Evolutionary conservation across 2,797 vertebrate genomes (phyloP).

Genomic region (Kryptopterus vitreolus): DNA sequence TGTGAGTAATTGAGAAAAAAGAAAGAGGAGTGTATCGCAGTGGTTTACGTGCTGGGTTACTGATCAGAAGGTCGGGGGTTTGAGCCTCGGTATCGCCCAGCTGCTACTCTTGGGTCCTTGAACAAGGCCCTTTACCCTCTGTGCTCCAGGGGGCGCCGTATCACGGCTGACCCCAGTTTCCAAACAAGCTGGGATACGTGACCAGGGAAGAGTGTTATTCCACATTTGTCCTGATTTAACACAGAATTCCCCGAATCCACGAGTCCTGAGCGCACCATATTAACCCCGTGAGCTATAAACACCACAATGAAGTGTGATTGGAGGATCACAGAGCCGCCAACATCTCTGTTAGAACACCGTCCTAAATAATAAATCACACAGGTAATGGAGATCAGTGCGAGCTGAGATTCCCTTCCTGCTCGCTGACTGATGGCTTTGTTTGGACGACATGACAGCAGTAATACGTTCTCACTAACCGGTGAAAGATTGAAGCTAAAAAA

Average conservation of each 20-base stretch:
- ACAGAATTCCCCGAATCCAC: not conserved
- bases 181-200: not conserved
- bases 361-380: slow-evolving; percentile 27
- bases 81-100: too few relatives aligned
- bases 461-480: slow-evolving; percentile 56
- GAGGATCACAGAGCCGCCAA: not conserved
- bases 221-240: not conserved
- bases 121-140: too few relatives aligned
- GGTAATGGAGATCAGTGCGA: slow-evolving; percentile 18
- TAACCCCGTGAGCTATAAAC: not conserved
- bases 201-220: not conserved
- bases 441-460: slow-evolving; percentile 25
- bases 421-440: slow-evolving; percentile 37
- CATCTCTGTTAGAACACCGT: slow-evolving; percentile 8
- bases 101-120: too few relatives aligned
- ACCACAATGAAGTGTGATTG: not conserved
- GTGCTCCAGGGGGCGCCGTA: too few relatives aligned
- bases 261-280: not conserved
- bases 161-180: too few relatives aligned
- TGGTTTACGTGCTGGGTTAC: too few relatives aligned
- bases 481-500: slow-evolving; percentile 49
- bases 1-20: too few relatives aligned
- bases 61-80: too few relatives aligned
- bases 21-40: too few relatives aligned
- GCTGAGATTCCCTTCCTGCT: slow-evolving; percentile 1